Evolutionary conservation across 1,140 invertebrate species (phyloP).

Genomic region (Cyrtorhinus lividipennis): DNA sequence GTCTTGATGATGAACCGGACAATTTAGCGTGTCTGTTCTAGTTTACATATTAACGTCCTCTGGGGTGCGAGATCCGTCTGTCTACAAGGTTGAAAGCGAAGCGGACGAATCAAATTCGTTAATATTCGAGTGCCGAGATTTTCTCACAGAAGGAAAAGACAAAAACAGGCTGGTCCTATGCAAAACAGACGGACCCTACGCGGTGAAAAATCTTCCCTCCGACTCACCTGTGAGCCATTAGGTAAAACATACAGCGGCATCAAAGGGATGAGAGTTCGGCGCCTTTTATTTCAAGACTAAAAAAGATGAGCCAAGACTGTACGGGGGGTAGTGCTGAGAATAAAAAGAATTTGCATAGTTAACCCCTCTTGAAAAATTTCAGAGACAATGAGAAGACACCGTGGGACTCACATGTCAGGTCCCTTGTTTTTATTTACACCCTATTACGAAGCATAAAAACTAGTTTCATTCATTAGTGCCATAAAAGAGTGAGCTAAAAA

Average conservation of each 20-base stretch:
- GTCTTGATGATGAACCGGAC: neutral
- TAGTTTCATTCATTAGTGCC: neutral
- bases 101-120: neutral
- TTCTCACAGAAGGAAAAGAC: conserved; percentile 2
- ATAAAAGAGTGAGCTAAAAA: neutral
- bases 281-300: neutral
- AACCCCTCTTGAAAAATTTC: conserved; percentile 3
- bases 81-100: neutral
- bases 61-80: neutral
- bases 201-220: neutral
- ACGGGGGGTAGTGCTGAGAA: neutral
- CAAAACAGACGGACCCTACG: neutral
- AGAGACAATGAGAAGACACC: neutral
- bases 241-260: neutral
- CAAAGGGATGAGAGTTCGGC: neutral
- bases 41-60: neutral
- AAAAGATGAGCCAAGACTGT: neutral
- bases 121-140: neutral
- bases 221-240: neutral
- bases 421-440: conserved; percentile 6
- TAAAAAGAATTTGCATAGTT: neutral
- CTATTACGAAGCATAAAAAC: conserved; percentile 1
- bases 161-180: conserved; percentile 2
- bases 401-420: neutral
- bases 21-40: conserved; percentile 8